These are phyloP conservation scores for Microctenopoma stevenorrisi DNA, from an alignment of 2,797 vertebrate genomes.

Conservation along the genomic window DNA sequence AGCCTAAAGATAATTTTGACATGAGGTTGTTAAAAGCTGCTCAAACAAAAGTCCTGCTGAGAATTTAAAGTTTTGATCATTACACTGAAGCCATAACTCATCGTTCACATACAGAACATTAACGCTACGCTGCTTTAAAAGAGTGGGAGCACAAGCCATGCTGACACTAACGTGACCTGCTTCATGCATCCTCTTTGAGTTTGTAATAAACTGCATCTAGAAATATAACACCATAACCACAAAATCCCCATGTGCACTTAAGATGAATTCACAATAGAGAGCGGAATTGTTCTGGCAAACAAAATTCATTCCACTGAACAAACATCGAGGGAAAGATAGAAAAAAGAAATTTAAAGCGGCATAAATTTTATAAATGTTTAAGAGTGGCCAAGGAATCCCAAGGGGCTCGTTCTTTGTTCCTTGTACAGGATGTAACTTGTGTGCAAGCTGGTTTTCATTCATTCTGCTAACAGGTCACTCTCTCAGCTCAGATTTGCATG, in stretches of 20 bases:
- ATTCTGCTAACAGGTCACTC: slow-evolving; percentile 40
- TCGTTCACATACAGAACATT: slow-evolving; percentile 60
- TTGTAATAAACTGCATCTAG: slow-evolving; percentile 70
- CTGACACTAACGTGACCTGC: slow-evolving; percentile 43
- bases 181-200: slow-evolving; percentile 63
- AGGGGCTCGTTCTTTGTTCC: slow-evolving; percentile 76
- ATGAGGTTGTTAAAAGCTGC: slow-evolving; percentile 35
- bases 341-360: slow-evolving; percentile 75
- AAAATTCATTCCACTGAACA: slow-evolving; percentile 70
- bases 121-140: slow-evolving; percentile 48
- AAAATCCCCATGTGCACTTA: slow-evolving; percentile 71
- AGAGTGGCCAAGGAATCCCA: slow-evolving; percentile 71
- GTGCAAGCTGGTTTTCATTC: slow-evolving; percentile 79
- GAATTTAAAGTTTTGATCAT: slow-evolving; percentile 44
- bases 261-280: slow-evolving; percentile 70
- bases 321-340: slow-evolving; percentile 76
- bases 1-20: slow-evolving; percentile 58
- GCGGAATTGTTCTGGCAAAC: slow-evolving; percentile 74
- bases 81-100: slow-evolving; percentile 45
- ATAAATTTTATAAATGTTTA: slow-evolving; percentile 81
- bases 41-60: slow-evolving; percentile 55
- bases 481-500: slow-evolving; percentile 25
- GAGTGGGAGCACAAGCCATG: slow-evolving; percentile 50
- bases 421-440: slow-evolving; percentile 76
- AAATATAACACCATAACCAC: slow-evolving; percentile 72